Conservation (phyloP, 2,888 invertebrate genomes). For the Octodonta nipae region DNA sequence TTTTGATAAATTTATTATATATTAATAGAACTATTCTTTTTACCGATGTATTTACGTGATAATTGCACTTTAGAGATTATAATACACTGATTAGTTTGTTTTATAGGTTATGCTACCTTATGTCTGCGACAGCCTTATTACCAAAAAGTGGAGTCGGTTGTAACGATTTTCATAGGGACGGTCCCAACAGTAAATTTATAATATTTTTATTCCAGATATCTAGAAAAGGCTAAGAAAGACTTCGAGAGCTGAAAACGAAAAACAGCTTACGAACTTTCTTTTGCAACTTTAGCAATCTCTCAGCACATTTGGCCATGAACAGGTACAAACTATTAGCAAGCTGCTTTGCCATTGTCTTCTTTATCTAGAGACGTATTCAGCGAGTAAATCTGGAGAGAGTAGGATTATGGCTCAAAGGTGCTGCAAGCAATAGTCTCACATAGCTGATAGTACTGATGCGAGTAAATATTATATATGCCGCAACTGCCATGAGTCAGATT, state of each 20-base stretch:
- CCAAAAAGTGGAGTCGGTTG: no score
- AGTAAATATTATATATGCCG: background rate
- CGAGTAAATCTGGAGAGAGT: no score
- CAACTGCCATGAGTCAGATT: background rate
- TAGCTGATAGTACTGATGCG: background rate
- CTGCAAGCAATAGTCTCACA: background rate
- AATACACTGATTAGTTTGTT: background rate
- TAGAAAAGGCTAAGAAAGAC: background rate
- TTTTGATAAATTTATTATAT: no score
- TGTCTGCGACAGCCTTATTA: no score
- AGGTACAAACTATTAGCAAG: no score
- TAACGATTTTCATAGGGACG: no score
- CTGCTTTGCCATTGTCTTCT: no score
- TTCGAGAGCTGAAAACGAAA: background rate
- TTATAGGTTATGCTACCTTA: background rate
- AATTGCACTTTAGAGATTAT: background rate
- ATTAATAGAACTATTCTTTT: background rate
- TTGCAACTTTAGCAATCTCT: no score
- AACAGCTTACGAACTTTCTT: no score
- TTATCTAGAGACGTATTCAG: no score
- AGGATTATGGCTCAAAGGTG: no score
- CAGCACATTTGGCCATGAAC: no score
- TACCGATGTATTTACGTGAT: background rate
- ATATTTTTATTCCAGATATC: background rate
- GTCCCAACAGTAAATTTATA: background rate